Conservation (phyloP, 1,140 invertebrate genomes). For the Papilio glaucus region DNA sequence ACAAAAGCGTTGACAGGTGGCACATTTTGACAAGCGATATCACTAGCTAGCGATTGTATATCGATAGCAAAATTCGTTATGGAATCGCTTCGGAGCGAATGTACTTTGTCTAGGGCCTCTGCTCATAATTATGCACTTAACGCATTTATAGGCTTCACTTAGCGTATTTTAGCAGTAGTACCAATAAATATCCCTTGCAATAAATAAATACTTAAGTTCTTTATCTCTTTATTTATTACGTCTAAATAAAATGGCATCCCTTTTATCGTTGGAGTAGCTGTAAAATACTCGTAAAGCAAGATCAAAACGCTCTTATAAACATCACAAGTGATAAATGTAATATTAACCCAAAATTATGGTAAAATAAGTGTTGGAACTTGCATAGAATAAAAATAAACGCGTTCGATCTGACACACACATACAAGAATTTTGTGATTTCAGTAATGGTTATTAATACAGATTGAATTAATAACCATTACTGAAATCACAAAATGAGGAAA, state of each 20-base stretch:
- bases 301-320: neutral
- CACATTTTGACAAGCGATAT: no score
- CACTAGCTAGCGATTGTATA: no score
- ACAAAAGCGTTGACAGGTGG: no score
- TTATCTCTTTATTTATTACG: slow-evolving; percentile 21
- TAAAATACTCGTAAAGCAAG: slow-evolving; percentile 27
- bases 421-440: no score
- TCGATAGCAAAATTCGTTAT: no score
- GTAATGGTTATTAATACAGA: neutral
- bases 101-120: no score
- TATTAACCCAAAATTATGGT: neutral
- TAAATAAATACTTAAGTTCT: neutral
- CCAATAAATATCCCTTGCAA: neutral
- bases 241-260: neutral
- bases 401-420: neutral
- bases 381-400: neutral
- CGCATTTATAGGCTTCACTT: neutral
- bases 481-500: neutral
- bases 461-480: neutral
- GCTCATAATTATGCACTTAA: neutral
- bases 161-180: neutral
- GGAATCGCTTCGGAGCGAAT: no score
- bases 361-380: neutral
- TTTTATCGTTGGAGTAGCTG: slow-evolving; percentile 15
- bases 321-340: slow-evolving; percentile 19